Base-by-base conservation (phyloP, 2,888 invertebrate genomes). In the Brachypalpus laphriformis region DNA sequence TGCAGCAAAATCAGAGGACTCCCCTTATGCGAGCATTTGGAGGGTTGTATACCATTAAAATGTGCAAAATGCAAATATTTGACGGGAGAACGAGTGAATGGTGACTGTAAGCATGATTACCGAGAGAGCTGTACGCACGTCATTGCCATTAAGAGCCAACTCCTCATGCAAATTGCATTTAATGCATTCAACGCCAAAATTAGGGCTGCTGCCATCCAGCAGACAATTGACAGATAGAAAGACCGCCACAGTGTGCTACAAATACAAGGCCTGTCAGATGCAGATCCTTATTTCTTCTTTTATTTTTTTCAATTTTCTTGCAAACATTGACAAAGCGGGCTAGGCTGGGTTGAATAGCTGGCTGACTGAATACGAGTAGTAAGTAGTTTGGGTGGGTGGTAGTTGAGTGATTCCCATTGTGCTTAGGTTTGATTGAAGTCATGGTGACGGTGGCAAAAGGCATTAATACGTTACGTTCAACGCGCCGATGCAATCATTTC, bases 41-140 rank as follows among this genome's bases (percentile, higher is more conserved):
- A 11, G 14, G 57, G 45, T 20, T 65, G 37, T 49, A 51, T 66
- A 40, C 37, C 28, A 72, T 78, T 74, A 56, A 83, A 72, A 72
- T 78, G 66, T 74, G 47, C 61, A 82, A 78, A 78, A 68, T 11
- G 61, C 82, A 78, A 83, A 78, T 78, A 78, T 72, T 72, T 78
- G 66, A 45, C 59, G 72, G 66, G 22, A 66, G 54, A 47, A 82
- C 54, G 71, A 82, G 61, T 51, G 57, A 34, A 59, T 76, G 47
- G 56, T 57, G 75, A 76, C 40, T 66, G 71, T 59, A 61, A 72
- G 77, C 49, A 75, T 37, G 61, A 81, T 81, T 81, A 70, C 68
- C 61, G 22, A 31, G 22, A 54, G 65, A 51, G 22, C 22, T 51
- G 66, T 56, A 63, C 72, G 54, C 78, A 74, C 72, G 66, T 78